Evolutionary conservation across 1,140 invertebrate genomes (phyloP), one percentile per base, ranked within the genome.

Genomic region (Elysia chlorotica): DNA sequence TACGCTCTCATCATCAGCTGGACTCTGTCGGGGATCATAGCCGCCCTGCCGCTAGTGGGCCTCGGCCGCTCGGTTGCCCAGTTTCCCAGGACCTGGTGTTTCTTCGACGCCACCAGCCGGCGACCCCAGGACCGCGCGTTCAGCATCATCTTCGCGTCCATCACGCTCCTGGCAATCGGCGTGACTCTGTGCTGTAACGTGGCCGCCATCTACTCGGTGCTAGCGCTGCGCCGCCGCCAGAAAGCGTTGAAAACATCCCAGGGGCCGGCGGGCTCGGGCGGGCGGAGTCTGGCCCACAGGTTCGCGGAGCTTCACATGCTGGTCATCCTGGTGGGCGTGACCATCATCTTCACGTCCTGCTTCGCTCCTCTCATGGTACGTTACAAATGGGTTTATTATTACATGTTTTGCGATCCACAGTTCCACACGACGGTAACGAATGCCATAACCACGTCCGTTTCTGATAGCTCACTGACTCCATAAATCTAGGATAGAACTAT

Each of bases 291-390:
- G 35, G 81, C 68, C 48, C 81, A 81, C 71, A 75, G 84, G 31
- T 87, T 84, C 71, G 81, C 86, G 1, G 88, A 88, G 76, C 82
- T 87, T 54, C 86, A 88, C 66, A 88, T 88, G 88, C 81, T 87
- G 14, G 78, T 88, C 31, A 82, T 88, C 21, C 80, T 88, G 2
- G 70, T 87, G 28, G 87, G 85, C 30, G 86, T 88, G 53, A 88
- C 87, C 10, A 66, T 86, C 25, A 82, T 88, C 28, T 88, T 88
- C 76, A 82, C 83, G n/a, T 75, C 81, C 28, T 88, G 86, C 73
- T 88, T 86, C 78, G 74, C 82, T 1, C 88, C 88, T 2, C 76
- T 88, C 54, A 85, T 88, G 79, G 87, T 88, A 79, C 81, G 85
- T 83, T 56, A n/a, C n/a, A n/a, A n/a, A n/a, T n/a, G n/a, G n/a